Conservation (phyloP, 2,888 invertebrate species). For the Gastrophysa polygoni region DNA sequence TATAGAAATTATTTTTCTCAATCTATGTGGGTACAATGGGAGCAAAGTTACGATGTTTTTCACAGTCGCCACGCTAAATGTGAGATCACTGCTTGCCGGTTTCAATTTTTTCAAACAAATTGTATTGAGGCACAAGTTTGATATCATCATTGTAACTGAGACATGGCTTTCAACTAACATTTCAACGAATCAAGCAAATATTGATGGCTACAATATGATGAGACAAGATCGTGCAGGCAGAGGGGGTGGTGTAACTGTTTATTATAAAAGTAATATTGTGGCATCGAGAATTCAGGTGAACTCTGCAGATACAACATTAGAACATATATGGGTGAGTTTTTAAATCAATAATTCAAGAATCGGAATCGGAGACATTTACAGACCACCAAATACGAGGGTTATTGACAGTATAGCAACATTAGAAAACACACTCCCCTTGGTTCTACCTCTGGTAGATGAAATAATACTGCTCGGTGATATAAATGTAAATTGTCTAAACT, state of each 20-base stretch:
- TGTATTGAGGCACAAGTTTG: too few species aligned
- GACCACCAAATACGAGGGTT: neutral
- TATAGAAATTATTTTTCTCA: too few species aligned
- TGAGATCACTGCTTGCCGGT: too few species aligned
- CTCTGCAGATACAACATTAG: neutral
- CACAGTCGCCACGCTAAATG: too few species aligned
- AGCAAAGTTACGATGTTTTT: too few species aligned
- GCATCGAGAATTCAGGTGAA: neutral
- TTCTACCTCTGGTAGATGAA: neutral
- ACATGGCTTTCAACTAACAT: too few species aligned
- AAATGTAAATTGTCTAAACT: neutral
- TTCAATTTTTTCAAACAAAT: too few species aligned
- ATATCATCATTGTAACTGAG: too few species aligned
- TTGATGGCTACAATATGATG: too few species aligned
- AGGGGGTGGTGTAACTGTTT: conserved; percentile 9
- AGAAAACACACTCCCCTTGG: neutral
- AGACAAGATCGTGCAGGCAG: neutral
- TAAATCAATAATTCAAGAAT: neutral
- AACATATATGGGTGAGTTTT: neutral
- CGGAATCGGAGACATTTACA: neutral
- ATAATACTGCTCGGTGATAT: neutral
- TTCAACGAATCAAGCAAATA: too few species aligned
- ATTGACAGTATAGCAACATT: neutral
- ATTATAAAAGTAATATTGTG: neutral
- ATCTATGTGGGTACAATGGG: too few species aligned